Evolutionary conservation across 2,113 vertebrate genomes (phyloP), one percentile per base, ranked within the genome.

Genomic region (Peromyscus californicus): DNA sequence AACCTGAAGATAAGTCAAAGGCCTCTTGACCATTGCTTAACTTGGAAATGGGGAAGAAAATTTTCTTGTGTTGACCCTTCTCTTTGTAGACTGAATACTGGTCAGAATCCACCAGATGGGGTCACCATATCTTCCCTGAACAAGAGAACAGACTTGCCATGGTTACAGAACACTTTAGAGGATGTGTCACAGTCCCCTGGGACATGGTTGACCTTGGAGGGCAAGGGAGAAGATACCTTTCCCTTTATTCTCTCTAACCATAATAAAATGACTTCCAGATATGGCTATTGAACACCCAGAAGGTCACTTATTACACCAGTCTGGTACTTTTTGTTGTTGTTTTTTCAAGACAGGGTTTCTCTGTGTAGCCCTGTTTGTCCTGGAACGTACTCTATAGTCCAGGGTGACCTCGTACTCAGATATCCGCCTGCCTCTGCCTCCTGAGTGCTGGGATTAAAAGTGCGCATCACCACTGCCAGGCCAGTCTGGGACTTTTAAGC

Each of bases 391-490:
- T 22, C 17, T 13, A 19, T 82, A 82, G 51, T 22, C 21, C 33
- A 82, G 33, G 31, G 51, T 82, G 21, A 19, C 78, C 51, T 19
- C 4, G 2, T 21, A 36, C 33, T 57, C 51, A 82, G 79, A 57
- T 10, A 82, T 21, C 33, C 4, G 6, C 33, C 79, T 80, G 29
- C 31, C 51, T 82, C 21, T 82, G 33, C 33, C 79, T 57, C 79
- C 19, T 5, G 4, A 80, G 51, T 57, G 51, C 48, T 80, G 36
- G 74, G 39, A 76, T 76, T 76, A 80, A 80, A 36, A 33, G 51
- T 3, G 2, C 36, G 19, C 2, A 1, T 12, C 11, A 82, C 79
- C 79, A 24, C 3, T 22, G 36, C 21, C 33, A 0, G 4, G 54
- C 5, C 48, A 54, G 16, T 33, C 29, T 36, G 29, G 48, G 2